These are phyloP conservation scores for Apamea epomidion DNA, from an alignment of 2,888 invertebrate species.

Conservation along the genomic window DNA sequence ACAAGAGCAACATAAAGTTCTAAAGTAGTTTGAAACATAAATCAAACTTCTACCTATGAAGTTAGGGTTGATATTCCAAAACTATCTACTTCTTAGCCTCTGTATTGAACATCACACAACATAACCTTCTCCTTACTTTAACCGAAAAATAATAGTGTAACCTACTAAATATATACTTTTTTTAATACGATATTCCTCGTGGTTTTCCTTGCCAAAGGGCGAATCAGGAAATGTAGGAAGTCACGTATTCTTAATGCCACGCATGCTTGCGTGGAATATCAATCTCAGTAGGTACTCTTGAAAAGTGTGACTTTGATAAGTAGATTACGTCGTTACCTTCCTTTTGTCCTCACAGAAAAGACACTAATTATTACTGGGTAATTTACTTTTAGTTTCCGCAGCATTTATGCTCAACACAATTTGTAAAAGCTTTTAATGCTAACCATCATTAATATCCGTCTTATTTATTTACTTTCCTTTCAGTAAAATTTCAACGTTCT, in stretches of 20 bases:
- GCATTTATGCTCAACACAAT: conserved; percentile 11
- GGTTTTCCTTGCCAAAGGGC: conserved; percentile 40
- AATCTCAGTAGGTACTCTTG: conserved; percentile 59
- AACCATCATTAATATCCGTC: conserved; percentile 22
- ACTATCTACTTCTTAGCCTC: neutral
- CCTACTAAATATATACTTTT: neutral
- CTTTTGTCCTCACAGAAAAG: conserved; percentile 19
- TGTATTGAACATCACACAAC: neutral
- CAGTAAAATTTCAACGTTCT: conserved; percentile 6
- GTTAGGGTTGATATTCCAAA: neutral
- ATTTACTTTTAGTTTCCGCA: conserved; percentile 1
- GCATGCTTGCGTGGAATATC: conserved; percentile 69
- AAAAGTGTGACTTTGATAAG: conserved; percentile 66
- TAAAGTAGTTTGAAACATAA: neutral
- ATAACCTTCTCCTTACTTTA: neutral
- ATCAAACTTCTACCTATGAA: neutral
- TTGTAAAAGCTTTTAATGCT: conserved; percentile 24
- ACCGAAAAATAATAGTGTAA: neutral
- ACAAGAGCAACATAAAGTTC: neutral
- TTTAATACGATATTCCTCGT: conserved; percentile 17
- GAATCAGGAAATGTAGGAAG: conserved; percentile 57
- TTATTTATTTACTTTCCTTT: conserved; percentile 19
- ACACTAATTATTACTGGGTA: neutral
- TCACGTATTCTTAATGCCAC: conserved; percentile 68
- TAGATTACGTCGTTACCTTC: conserved; percentile 53